Base-by-base conservation (phyloP, 1,140 invertebrate species). In the Drosophila nasuta region DNA sequence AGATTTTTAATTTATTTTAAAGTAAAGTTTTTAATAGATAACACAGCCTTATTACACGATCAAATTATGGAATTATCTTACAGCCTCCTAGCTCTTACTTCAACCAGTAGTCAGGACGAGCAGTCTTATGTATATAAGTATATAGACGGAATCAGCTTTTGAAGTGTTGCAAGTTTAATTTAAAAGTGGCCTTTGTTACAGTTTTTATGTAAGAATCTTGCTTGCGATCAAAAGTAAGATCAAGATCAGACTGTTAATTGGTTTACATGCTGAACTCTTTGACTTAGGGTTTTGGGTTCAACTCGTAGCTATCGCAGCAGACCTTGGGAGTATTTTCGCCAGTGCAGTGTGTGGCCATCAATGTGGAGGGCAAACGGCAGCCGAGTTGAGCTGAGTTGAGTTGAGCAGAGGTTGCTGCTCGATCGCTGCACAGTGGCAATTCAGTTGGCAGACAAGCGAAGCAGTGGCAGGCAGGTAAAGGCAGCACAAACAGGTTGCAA, bases 401-500 rank as follows among this genome's bases (percentile, higher is more conserved):
- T 17, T 20, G 20, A 25, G 38, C 45, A 46, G 28, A 35, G 52
- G 20, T 41, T 59, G 75, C 15, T 10, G 5, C 7, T 38, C 20
- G 20, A 25, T 25, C 20, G 35, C 35, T 62, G 69, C 65, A 64
- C 63, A 66, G 78, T 73, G 65, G 77, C 73, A 63, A 43, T 56
- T 76, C 15, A 20, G 59, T 70, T 70, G 52, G 67, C 41, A 54
- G 30, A 30, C 57, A 45, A 46, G 62, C 66, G 10, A 20, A 30
- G 54, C 60, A 38, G 48, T 54, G 20, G 56, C 57, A 28, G 8
- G 57, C 68, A 65, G 71, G 64, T 68, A 64, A 49, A 38, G 35
- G 43, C 58, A 49, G 57, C 62, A 51, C 70, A 86, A 87, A 87
- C 82, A 87, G 82, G 82, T 87, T 87, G 80, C 79, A 67, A 59